Percentiles rank a stretch among this genome's conserved stretches.
Evolutionary conservation across 2,113 vertebrate genomes (phyloP).

Genomic region (Centropristis striata): DNA sequence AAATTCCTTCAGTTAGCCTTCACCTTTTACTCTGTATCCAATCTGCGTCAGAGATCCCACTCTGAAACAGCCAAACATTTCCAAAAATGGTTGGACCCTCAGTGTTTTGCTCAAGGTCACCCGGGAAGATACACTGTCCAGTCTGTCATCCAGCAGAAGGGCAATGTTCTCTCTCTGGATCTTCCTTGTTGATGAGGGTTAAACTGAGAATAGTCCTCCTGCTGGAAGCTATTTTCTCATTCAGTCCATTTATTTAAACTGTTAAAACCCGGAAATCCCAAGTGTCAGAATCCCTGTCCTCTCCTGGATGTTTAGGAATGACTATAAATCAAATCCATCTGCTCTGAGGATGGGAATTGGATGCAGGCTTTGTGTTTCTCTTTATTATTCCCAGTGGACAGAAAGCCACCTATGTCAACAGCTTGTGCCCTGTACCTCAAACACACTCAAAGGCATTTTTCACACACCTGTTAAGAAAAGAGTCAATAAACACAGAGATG

Average conservation of each 20-base stretch:
- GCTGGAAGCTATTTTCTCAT: constrained; percentile 47
- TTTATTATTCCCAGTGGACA: constrained; percentile 31
- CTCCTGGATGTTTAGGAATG: constrained; percentile 39
- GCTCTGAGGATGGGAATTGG: constrained; percentile 9
- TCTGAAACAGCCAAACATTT: constrained; percentile 37
- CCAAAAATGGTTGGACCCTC: constrained; percentile 36
- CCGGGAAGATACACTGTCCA: constrained; percentile 12
- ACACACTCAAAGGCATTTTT: constrained; percentile 21
- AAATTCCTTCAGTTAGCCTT: constrained; percentile 9
- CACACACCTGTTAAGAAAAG: constrained; percentile 48
- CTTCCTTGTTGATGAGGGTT: constrained; percentile 3
- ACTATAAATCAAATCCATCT: constrained; percentile 60
- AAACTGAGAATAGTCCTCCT: constrained; percentile 17
- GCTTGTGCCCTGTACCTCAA: constrained; percentile 39
- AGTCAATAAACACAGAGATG: constrained; percentile 57
- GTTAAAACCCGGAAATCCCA: background rate
- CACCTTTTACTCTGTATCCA: constrained; percentile 25
- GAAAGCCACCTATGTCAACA: constrained; percentile 66
- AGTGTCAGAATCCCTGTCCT: constrained; percentile 27
- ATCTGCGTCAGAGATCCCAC: background rate
- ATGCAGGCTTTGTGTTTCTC: constrained; percentile 5
- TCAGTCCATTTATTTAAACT: constrained; percentile 26
- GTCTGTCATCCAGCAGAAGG: constrained; percentile 14
- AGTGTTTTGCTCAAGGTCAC: constrained; percentile 41
- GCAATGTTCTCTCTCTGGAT: constrained; percentile 32